Evolutionary conservation across 2,888 invertebrate genomes (phyloP), one percentile per base, ranked within the genome.

Genomic region (Drosophila atripex): DNA sequence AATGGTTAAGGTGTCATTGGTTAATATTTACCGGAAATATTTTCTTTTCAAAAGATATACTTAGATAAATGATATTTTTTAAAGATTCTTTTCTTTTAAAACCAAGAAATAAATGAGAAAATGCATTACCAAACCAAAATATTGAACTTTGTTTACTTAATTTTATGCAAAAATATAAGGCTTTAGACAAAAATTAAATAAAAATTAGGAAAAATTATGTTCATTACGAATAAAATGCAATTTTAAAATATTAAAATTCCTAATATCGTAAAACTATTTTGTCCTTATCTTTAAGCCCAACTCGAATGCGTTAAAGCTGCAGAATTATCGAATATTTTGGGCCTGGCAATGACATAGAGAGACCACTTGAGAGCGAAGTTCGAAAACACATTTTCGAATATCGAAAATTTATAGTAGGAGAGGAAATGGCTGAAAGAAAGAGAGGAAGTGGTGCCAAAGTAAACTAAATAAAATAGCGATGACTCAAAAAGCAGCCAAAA

Each of bases 321-420:
- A 18, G 11, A 3, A n/a, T n/a, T 8, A 3, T 21, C 21, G 6
- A 12, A 23, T 11, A 39, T 53, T 54, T 41, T 5, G 9, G 4
- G 35, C 7, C 54, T 66, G 68, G 70, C 68, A 70, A 55, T 60
- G 70, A 41, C 28, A 14, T 35, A 46, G 53, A 50, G 32, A 49
- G 43, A 16, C 30, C 30, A 46, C n/a, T 41, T 41, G 16, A 25
- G 49, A 32, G 47, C 39, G 51, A 35, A 9, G 47, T 54, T 64
- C 51, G 51, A 56, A 66, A 59, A 25, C 47, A n/a, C 12, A 21
- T 60, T 73, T 80, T 83, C 78, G 76, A 80, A 78, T 54, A 68
- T 76, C 83, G 79, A 79, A 83, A 79, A 76, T 45, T 56, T 64
- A 68, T 77, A 77, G 79, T 64, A 73, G 78, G 82, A 79, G 75